Evolutionary conservation across 2,888 invertebrate genomes (phyloP).

Genomic region (Leucoptera coffeella): DNA sequence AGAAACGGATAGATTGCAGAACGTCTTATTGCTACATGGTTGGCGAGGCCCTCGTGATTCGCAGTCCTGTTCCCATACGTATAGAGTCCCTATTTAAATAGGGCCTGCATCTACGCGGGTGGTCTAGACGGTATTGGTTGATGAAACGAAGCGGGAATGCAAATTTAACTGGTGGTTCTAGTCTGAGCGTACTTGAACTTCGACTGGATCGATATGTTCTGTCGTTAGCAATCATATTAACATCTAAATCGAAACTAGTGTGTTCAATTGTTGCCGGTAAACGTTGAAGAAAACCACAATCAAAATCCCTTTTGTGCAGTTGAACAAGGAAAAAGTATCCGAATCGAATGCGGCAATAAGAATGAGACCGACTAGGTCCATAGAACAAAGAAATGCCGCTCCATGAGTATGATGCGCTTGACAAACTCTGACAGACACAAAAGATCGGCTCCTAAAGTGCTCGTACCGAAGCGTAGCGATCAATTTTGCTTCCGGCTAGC

Average conservation of each 20-base stretch:
- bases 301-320: no score
- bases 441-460: conserved; percentile 38
- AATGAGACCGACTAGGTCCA: conserved; percentile 36
- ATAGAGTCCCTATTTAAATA: conserved; percentile 38
- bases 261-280: no score
- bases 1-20: conserved; percentile 27
- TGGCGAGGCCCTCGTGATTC: conserved; percentile 14
- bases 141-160: conserved; percentile 41
- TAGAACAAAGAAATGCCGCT: conserved; percentile 22
- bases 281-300: no score
- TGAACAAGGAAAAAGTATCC: conserved; percentile 25
- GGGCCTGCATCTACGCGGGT: conserved; percentile 33
- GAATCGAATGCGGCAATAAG: conserved; percentile 35
- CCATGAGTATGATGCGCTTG: conserved; percentile 15
- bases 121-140: conserved; percentile 38
- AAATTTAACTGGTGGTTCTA: conserved; percentile 38
- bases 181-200: conserved; percentile 23
- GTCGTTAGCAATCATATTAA: no score
- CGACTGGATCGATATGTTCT: no score
- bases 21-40: conserved; percentile 23
- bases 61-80: conserved; percentile 23
- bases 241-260: no score
- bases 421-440: conserved; percentile 31
- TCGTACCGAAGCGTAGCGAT: conserved; percentile 42
- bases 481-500: conserved; percentile 30